Percentiles rank a stretch among this genome's conserved stretches.
These are phyloP conservation scores for Dioctria linearis DNA, from an alignment of 2,888 invertebrate genomes.

Conservation along the genomic window DNA sequence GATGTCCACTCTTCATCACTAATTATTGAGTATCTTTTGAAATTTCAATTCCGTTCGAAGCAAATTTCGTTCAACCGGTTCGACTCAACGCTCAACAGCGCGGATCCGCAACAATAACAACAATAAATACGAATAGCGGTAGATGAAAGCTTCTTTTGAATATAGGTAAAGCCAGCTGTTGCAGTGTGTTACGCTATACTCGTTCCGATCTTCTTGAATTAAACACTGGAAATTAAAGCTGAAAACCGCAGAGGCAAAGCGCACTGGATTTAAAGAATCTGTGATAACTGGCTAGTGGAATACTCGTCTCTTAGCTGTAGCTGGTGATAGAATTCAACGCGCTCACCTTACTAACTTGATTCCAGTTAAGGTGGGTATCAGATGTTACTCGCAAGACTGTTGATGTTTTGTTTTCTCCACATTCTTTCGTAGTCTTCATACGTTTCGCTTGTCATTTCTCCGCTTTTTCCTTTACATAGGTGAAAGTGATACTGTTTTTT, in stretches of 20 bases:
- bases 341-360: conserved; percentile 42
- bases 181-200: neutral
- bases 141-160: conserved; percentile 20
- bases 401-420: conserved; percentile 32
- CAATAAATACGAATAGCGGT: neutral
- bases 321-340: conserved; percentile 40
- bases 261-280: conserved; percentile 23
- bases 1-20: conserved; percentile 41
- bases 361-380: conserved; percentile 39
- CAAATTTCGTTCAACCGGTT: conserved; percentile 42
- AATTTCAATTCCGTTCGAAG: neutral
- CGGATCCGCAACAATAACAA: conserved; percentile 21
- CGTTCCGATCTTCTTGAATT: conserved; percentile 23
- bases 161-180: conserved; percentile 1
- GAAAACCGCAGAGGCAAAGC: neutral
- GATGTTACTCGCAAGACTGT: conserved; percentile 21
- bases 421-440: conserved; percentile 26
- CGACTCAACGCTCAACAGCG: conserved; percentile 1
- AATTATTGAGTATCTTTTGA: conserved; percentile 38
- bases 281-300: conserved; percentile 11
- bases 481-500: conserved; percentile 41
- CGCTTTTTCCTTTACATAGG: conserved; percentile 14
- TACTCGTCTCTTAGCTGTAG: neutral
- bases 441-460: conserved; percentile 26
- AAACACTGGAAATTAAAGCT: conserved; percentile 27